Percentiles rank a stretch among this genome's conserved stretches.
These are phyloP conservation scores for Brachyalestes nurse DNA, from an alignment of 2,797 vertebrate species.

Conservation along the genomic window DNA sequence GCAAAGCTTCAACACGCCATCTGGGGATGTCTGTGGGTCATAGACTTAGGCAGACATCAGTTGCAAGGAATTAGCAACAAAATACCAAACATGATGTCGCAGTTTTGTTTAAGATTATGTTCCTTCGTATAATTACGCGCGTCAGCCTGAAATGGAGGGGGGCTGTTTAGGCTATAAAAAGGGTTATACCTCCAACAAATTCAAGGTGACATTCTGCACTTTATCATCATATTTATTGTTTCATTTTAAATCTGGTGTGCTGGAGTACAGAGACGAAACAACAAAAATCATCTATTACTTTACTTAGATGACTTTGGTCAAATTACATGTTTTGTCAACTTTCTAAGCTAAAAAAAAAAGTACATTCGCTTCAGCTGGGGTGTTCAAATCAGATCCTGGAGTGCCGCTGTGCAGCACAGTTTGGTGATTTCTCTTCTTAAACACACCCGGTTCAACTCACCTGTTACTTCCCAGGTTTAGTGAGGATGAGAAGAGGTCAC, in stretches of 20 bases:
- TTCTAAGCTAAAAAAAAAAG: no score
- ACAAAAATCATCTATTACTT: neutral
- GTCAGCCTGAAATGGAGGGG: neutral
- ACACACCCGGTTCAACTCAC: no score
- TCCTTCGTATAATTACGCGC: neutral
- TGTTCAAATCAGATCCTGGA: no score
- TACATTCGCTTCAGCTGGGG: no score
- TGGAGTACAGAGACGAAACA: neutral
- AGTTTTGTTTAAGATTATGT: neutral
- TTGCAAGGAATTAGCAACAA: conserved; percentile 2
- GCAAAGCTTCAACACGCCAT: neutral
- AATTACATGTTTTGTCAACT: no score
- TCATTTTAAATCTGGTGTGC: neutral
- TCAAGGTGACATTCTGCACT: neutral
- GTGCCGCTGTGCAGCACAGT: no score
- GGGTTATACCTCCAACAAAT: neutral
- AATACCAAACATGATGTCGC: neutral
- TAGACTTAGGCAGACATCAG: neutral
- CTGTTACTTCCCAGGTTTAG: no score
- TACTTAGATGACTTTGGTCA: no score
- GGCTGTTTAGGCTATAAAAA: neutral
- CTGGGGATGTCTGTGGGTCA: neutral
- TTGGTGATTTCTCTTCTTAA: no score
- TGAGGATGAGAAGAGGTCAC: no score
- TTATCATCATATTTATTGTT: neutral